Percentiles rank a stretch among this genome's conserved stretches.
These are phyloP conservation scores for Willisornis vidua DNA, from an alignment of 2,113 vertebrate genomes.

Conservation along the genomic window DNA sequence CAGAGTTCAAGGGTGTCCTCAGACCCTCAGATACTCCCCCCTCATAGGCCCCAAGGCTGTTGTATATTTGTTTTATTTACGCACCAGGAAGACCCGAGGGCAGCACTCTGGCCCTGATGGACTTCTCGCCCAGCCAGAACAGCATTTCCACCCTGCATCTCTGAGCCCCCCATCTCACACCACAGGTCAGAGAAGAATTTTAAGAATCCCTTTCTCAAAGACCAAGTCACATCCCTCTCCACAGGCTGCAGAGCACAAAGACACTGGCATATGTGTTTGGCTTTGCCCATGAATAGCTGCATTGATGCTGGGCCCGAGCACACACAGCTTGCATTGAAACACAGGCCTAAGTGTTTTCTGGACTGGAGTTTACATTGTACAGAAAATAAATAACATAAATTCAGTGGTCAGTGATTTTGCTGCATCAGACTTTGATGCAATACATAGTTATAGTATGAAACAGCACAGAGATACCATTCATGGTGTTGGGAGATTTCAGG, in stretches of 20 bases:
- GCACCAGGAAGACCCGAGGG: neutral
- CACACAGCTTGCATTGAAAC: neutral
- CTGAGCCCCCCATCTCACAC: neutral
- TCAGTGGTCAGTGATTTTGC: neutral
- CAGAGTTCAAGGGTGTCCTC: neutral
- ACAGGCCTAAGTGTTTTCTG: neutral
- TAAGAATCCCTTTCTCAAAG: neutral
- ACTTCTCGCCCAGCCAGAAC: neutral
- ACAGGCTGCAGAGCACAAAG: neutral
- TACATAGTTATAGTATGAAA: neutral
- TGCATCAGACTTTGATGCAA: neutral
- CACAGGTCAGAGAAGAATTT: neutral
- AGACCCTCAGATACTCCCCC: neutral
- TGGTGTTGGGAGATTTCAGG: neutral
- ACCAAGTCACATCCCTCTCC: neutral
- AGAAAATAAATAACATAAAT: neutral
- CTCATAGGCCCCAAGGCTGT: neutral
- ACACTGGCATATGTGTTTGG: constrained; percentile 1
- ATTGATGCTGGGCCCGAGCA: neutral
- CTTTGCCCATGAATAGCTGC: constrained; percentile 13
- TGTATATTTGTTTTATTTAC: neutral
- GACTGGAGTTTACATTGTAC: neutral
- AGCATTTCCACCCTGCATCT: rapidly evolving
- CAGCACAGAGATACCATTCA: neutral
- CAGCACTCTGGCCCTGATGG: neutral